Conservation (phyloP, 30 jellyfish, hydroid and myxozoan genomes). For the Aurelia aurita region DNA sequence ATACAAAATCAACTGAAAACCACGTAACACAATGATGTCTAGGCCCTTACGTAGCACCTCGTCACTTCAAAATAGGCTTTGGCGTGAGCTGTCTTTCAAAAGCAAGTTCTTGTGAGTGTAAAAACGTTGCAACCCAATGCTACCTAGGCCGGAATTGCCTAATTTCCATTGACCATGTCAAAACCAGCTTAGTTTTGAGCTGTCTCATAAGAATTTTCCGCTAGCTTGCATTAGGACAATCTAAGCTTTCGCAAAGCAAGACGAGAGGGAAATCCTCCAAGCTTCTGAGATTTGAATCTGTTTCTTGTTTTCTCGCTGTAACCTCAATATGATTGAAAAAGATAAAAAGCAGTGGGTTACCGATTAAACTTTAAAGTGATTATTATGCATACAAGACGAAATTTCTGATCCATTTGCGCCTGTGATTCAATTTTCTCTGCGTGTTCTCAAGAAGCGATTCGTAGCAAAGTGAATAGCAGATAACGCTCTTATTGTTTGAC, state of each 20-base stretch:
- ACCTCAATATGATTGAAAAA: conserved; percentile 8
- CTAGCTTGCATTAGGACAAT: not conserved
- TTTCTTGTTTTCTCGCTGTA: not conserved
- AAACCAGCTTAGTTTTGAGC: no score
- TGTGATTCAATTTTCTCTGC: conserved; percentile 46
- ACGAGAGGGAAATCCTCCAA: not conserved
- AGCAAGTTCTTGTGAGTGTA: no score
- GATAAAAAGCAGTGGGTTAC: conserved; percentile 47
- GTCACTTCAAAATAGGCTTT: no score
- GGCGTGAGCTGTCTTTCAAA: no score
- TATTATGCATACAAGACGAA: conserved; percentile 9
- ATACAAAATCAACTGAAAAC: no score
- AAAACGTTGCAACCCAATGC: not conserved
- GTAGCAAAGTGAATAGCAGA: conserved; percentile 27
- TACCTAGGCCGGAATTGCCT: no score
- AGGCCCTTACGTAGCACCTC: no score
- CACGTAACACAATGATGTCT: no score
- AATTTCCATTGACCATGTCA: no score
- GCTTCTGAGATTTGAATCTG: not conserved
- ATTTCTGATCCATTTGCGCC: conserved; percentile 12
- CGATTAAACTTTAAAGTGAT: conserved; percentile 17
- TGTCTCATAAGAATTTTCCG: not conserved
- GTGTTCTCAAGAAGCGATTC: conserved; percentile 38
- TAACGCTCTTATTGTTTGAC: conserved; percentile 9
- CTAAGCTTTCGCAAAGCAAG: not conserved